These are phyloP conservation scores for Fregetta grallaria DNA, from an alignment of 2,113 vertebrate species.

Conservation along the genomic window DNA sequence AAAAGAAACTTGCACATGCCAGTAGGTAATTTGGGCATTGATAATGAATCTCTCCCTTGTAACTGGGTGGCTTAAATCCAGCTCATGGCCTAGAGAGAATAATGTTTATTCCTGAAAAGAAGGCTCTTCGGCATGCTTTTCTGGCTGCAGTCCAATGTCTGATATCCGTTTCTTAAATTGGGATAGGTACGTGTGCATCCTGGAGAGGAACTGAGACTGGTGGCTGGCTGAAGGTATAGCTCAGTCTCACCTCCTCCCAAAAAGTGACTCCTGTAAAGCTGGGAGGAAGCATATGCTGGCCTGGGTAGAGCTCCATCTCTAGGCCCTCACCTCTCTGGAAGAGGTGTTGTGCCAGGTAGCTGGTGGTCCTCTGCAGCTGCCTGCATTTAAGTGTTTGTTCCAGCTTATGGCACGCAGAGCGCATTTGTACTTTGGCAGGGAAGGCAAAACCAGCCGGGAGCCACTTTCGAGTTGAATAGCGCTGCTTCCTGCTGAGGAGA, in stretches of 20 bases:
- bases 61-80: background rate
- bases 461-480: rapidly evolving
- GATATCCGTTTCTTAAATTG: background rate
- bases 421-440: background rate
- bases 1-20: background rate
- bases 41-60: background rate
- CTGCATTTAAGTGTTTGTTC: background rate
- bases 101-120: constrained; percentile 4
- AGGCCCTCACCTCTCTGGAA: background rate
- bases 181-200: background rate
- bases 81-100: background rate
- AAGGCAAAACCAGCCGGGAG: rapidly evolving
- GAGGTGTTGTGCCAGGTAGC: background rate
- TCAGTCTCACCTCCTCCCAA: background rate
- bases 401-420: background rate
- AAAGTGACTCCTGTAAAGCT: background rate
- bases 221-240: background rate
- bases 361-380: background rate
- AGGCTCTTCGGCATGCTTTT: background rate
- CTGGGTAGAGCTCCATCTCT: background rate
- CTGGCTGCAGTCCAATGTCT: background rate
- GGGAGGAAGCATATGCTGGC: background rate
- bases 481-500: background rate
- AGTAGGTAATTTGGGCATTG: background rate
- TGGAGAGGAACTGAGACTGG: background rate